Percentiles rank a stretch among this genome's conserved stretches.
These are phyloP conservation scores for Bubo bubo DNA, from an alignment of 2,113 vertebrate genomes.

Conservation along the genomic window DNA sequence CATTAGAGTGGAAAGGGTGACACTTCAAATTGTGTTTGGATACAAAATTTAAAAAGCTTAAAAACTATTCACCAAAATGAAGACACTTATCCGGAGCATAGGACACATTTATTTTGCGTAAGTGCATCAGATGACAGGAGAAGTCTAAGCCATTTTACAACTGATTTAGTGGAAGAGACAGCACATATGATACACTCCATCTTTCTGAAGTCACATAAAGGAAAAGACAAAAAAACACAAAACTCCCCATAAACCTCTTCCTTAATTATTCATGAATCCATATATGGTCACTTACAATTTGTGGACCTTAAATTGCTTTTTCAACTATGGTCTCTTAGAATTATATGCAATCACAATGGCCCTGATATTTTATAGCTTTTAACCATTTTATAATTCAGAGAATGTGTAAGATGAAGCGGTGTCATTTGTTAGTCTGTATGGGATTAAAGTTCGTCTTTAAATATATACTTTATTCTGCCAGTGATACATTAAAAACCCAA, in stretches of 20 bases:
- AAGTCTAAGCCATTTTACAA: slow-evolving; percentile 51
- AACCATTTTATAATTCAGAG: background rate
- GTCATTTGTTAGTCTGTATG: background rate
- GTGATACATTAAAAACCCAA: background rate
- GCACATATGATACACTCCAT: slow-evolving; percentile 27
- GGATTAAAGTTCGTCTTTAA: background rate
- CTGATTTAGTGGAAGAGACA: slow-evolving; percentile 56
- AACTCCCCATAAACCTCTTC: slow-evolving; percentile 38
- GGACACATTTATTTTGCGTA: slow-evolving; percentile 65
- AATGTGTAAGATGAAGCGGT: background rate
- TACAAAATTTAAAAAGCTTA: slow-evolving; percentile 54
- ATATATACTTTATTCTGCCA: background rate
- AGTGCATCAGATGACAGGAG: slow-evolving; percentile 59
- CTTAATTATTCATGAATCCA: slow-evolving; percentile 38
- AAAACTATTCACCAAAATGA: slow-evolving; percentile 50
- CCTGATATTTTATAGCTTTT: background rate
- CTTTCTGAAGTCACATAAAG: slow-evolving; percentile 45
- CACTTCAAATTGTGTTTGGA: slow-evolving; percentile 56
- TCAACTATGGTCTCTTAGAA: background rate
- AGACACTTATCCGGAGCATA: slow-evolving; percentile 49
- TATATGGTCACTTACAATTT: background rate
- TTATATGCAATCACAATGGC: background rate
- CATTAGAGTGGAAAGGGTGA: slow-evolving; percentile 57
- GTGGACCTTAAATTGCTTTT: background rate
- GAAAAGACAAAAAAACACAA: slow-evolving; percentile 39